phyloP scores from a whole-genome alignment of 2,888 invertebrate species.

The Yponomeuta malinellus region DNA sequence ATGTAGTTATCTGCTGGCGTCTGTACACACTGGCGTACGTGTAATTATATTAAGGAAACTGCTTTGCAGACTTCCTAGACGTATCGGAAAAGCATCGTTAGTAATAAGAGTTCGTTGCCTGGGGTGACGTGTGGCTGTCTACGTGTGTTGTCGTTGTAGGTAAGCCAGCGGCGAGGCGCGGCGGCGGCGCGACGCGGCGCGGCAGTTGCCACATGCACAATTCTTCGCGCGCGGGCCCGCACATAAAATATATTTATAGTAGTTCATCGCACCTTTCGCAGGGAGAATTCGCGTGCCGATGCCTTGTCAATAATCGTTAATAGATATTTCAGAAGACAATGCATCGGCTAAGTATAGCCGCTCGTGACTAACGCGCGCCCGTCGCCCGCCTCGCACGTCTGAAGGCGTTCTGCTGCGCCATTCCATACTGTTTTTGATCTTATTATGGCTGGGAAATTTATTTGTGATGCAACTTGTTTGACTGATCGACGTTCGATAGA shows the following conservation, averaged over 20 bases:
- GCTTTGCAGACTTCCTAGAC: constrained; percentile 13
- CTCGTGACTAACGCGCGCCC: constrained; percentile 61
- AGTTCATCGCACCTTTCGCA: constrained; percentile 72
- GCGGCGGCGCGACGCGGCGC: not conserved
- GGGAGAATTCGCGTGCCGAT: constrained; percentile 71
- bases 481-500: constrained; percentile 33
- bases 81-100: not conserved
- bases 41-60: constrained; percentile 12
- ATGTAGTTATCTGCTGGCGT: too few relatives aligned
- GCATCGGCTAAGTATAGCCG: constrained; percentile 70
- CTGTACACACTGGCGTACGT: too few relatives aligned
- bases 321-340: constrained; percentile 76
- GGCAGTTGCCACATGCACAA: constrained; percentile 17
- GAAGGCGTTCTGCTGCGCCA: constrained; percentile 13
- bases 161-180: not conserved
- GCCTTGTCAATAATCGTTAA: constrained; percentile 76
- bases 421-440: constrained; percentile 49
- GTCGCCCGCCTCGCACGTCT: constrained; percentile 47
- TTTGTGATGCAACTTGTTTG: constrained; percentile 61
- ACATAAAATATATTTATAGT: constrained; percentile 71
- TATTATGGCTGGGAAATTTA: constrained; percentile 70
- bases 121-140: not conserved
- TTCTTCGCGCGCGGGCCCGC: constrained; percentile 36
- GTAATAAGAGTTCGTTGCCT: not conserved
- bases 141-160: not conserved